Conservation (phyloP, 37 sponge, comb jelly and placozoan genomes). For the Cliona cf. orientalis region DNA sequence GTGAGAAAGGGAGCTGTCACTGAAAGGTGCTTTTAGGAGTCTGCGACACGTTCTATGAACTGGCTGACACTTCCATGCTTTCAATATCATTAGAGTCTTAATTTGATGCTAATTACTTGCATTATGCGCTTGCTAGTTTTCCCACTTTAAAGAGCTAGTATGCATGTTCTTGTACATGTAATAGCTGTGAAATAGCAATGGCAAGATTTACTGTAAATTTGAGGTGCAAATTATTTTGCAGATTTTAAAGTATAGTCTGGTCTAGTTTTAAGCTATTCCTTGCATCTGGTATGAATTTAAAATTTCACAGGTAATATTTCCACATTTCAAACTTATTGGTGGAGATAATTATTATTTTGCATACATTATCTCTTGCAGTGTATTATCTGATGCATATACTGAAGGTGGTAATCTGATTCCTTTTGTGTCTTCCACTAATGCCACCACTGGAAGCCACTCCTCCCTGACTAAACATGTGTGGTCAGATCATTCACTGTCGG, state of each 20-base stretch:
- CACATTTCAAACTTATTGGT: not conserved
- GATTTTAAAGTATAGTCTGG: not conserved
- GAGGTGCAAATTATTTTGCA: not conserved
- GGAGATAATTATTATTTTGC: not conserved
- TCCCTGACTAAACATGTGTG: conserved; percentile 61
- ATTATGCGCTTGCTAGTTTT: no score
- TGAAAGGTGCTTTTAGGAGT: no score
- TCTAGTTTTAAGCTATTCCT: not conserved
- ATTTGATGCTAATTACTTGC: no score
- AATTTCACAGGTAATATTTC: not conserved
- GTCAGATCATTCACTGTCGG: conserved; percentile 83
- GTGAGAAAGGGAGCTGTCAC: no score
- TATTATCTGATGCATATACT: conserved; percentile 48
- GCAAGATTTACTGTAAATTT: no score
- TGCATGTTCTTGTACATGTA: no score
- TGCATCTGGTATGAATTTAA: not conserved
- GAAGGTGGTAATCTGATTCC: conserved; percentile 24
- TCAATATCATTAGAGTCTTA: no score
- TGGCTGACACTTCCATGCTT: no score
- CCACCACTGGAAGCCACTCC: not conserved
- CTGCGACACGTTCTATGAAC: no score
- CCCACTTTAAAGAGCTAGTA: no score
- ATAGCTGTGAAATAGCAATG: no score
- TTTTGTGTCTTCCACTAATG: not conserved
- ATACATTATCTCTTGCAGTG: conserved; percentile 12